Percentiles rank a stretch among this genome's conserved stretches.
phyloP scores from a whole-genome alignment of 2,888 invertebrate genomes.

The Kuschelorhynchus macadamiae region DNA sequence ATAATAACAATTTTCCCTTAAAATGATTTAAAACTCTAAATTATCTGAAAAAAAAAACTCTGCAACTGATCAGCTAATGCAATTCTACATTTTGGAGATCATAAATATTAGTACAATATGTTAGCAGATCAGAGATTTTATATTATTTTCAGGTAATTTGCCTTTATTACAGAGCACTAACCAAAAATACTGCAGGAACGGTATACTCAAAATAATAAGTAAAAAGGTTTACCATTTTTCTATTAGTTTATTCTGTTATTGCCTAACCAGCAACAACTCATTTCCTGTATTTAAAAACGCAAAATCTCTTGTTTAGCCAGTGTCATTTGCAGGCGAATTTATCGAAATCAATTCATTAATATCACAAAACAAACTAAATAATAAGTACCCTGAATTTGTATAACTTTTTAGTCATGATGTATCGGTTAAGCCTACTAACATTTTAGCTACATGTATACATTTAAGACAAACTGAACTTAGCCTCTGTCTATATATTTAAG shows the following conservation, averaged over 20 bases:
- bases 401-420: conserved; percentile 18
- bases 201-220: neutral
- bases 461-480: conserved; percentile 29
- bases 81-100: neutral
- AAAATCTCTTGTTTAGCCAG: too few species aligned
- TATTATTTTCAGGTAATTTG: too few species aligned
- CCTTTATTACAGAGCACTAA: too few species aligned
- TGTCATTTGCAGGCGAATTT: too few species aligned
- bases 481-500: conserved; percentile 31
- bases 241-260: too few species aligned
- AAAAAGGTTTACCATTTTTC: too few species aligned
- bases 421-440: conserved; percentile 6
- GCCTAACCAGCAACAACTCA: too few species aligned
- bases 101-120: neutral
- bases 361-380: conserved; percentile 1
- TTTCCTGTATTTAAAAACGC: too few species aligned
- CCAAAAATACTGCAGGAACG: too few species aligned
- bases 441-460: conserved; percentile 18
- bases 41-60: neutral
- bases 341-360: neutral
- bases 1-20: conserved; percentile 14
- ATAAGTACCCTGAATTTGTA: conserved; percentile 28
- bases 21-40: neutral
- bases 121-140: neutral
- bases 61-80: conserved; percentile 2